phyloP scores from a whole-genome alignment of 2,888 invertebrate species.

The Amphipyra berbera region DNA sequence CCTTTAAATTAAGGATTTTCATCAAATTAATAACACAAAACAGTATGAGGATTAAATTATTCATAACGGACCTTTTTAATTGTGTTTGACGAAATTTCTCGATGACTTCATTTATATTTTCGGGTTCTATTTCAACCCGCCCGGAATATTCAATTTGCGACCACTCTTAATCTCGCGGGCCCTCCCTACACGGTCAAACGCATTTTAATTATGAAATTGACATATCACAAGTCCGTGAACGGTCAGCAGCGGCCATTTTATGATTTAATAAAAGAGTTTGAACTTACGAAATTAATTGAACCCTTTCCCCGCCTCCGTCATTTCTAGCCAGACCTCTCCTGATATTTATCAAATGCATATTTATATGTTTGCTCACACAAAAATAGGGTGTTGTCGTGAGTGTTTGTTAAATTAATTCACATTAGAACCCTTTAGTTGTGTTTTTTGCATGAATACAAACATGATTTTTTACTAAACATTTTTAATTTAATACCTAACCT shows the following conservation, averaged over 20 bases:
- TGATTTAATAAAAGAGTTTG: conserved; percentile 89
- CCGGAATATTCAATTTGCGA: conserved; percentile 80
- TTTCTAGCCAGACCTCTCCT: conserved; percentile 76
- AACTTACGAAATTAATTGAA: conserved; percentile 84
- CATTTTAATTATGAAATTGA: conserved; percentile 90
- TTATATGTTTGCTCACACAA: conserved; percentile 83
- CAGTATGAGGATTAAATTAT: conserved; percentile 69
- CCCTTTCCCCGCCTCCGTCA: conserved; percentile 68
- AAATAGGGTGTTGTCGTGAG: conserved; percentile 74
- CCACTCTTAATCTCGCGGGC: conserved; percentile 80
- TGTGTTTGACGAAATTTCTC: conserved; percentile 78
- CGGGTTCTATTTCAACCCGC: conserved; percentile 72
- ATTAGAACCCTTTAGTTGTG: conserved; percentile 58
- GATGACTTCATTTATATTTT: conserved; percentile 81
- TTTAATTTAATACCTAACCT: too few species aligned
- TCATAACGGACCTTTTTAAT: conserved; percentile 80
- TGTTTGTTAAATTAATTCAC: conserved; percentile 76
- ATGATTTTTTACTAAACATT: too few species aligned
- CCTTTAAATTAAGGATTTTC: conserved; percentile 47
- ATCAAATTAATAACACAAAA: conserved; percentile 59
- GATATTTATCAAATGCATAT: conserved; percentile 87
- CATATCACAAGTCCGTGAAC: conserved; percentile 78
- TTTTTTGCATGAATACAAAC: conserved; percentile 34
- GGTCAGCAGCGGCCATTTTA: conserved; percentile 76
- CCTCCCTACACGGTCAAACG: conserved; percentile 85